Conservation (phyloP, 1,140 invertebrate genomes). For the Lasioglossum albipes region DNA sequence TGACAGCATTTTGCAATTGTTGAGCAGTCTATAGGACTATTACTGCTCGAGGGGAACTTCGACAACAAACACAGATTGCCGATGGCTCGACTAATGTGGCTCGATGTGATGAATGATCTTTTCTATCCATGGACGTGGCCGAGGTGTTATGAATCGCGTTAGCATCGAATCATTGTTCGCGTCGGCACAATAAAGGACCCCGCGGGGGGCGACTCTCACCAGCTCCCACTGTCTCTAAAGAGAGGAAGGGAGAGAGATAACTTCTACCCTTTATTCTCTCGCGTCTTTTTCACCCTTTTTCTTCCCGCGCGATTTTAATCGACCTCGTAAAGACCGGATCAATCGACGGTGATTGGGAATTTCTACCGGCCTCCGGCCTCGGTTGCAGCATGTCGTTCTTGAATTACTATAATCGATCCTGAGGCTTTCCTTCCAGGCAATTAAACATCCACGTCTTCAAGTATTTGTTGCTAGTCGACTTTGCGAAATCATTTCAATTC, state of each 20-base stretch:
- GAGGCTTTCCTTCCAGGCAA: background rate
- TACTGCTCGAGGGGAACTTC: conserved; percentile 29
- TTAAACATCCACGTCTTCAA: no score
- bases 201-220: conserved; percentile 50
- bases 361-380: conserved; percentile 25
- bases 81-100: conserved; percentile 60
- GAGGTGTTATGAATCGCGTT: conserved; percentile 66
- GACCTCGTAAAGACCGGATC: conserved; percentile 57
- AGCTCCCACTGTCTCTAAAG: conserved; percentile 25
- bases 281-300: background rate
- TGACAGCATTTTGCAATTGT: no score
- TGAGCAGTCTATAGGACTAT: no score
- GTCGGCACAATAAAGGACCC: conserved; percentile 66
- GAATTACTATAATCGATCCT: background rate
- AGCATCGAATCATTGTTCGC: conserved; percentile 71
- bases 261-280: conserved; percentile 42
- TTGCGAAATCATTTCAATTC: no score
- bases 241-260: no score
- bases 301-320: conserved; percentile 52
- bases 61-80: conserved; percentile 69
- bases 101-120: conserved; percentile 71
- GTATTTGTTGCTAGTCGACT: no score
- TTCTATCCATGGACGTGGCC: conserved; percentile 55
- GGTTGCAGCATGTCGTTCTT: conserved; percentile 11
- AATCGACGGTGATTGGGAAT: conserved; percentile 47